Evolutionary conservation across 2,797 vertebrate genomes (phyloP), one percentile per base, ranked within the genome.

Genomic region (Danio choprae): DNA sequence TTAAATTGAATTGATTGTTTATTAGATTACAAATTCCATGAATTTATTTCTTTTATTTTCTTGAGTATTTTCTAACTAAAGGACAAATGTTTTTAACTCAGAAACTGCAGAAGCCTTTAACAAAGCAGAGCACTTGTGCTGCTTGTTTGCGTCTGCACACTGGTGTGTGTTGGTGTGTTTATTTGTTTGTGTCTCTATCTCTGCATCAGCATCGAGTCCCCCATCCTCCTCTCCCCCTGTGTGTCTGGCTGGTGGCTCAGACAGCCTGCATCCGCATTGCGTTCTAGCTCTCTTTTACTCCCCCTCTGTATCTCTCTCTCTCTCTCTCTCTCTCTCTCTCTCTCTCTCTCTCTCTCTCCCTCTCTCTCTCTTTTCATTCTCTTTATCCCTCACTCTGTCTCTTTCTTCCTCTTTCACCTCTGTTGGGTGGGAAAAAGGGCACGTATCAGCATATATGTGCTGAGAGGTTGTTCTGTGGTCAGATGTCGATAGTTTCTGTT

Each of bases 211-310:
- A 69, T 79, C 81, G 87, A 77, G 74, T 86, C 90, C 74, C 74
- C 50, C 60, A 74, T 65, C 78, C 46, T 46, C 82, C 84, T 77
- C 79, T 82, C 75, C 77, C 85, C 84, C 79, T 80, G 81, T 82
- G 84, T 85, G 89, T 92, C 89, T 91, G 92, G 84, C 90, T 88
- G 86, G 82, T 87, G 87, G 87, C 88, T 89, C 84, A 93, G 90
- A 91, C 92, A 90, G 90, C 90, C 91, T 89, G 90, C 90, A 93
- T 94, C 93, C 93, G 93, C 93, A 94, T 88, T 94, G 93, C 92
- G 91, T 93, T 94, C 88, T 73, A 89, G 86, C 81, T 83, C 50
- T 80, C 74, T 85, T 87, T 77, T 88, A 87, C 88, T 85, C 88
- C 74, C 71, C 84, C 87, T 80, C 90, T 89, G 88, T 87, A 87